Conservation (phyloP, 2,797 vertebrate species). For the Fundulus diaphanus region DNA sequence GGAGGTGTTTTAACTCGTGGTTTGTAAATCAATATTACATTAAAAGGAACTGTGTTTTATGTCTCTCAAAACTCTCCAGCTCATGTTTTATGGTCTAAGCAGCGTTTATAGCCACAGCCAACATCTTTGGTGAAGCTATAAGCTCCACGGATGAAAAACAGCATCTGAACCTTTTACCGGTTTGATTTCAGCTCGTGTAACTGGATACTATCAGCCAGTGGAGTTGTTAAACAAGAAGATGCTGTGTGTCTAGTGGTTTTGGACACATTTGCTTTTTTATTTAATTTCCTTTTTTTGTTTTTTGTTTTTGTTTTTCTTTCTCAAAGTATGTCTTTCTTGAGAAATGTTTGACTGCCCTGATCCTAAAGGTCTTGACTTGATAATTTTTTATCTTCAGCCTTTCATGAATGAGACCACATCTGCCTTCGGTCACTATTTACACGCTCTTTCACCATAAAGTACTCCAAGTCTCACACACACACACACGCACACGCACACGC, state of each 20-base stretch:
- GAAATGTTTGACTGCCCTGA: slow-evolving; percentile 51
- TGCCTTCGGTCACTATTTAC: slow-evolving; percentile 79
- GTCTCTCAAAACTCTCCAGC: slow-evolving; percentile 73
- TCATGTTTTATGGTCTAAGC: slow-evolving; percentile 72
- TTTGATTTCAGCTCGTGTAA: slow-evolving; percentile 71
- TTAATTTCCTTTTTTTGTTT: slow-evolving; percentile 30
- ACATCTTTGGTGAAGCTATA: slow-evolving; percentile 47
- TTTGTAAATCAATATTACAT: slow-evolving; percentile 81
- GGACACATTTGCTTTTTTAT: slow-evolving; percentile 12
- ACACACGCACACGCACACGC: slow-evolving; percentile 27
- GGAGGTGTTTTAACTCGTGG: slow-evolving; percentile 68
- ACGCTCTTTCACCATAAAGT: slow-evolving; percentile 77
- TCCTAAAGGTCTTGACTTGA: slow-evolving; percentile 53
- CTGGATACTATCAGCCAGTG: slow-evolving; percentile 48
- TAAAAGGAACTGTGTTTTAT: slow-evolving; percentile 71
- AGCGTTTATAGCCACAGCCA: slow-evolving; percentile 59
- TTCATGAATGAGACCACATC: slow-evolving; percentile 75
- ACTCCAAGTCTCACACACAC: slow-evolving; percentile 58
- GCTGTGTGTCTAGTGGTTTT: slow-evolving; percentile 7
- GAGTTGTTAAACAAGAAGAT: slow-evolving; percentile 17
- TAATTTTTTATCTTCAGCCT: slow-evolving; percentile 68
- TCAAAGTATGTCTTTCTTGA: slow-evolving; percentile 43
- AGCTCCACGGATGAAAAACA: slow-evolving; percentile 52
- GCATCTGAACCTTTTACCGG: slow-evolving; percentile 42
- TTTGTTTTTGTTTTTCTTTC: too few species aligned